A percentile compares a stretch with the other conserved stretches of the same genome.
Conservation (phyloP, 2,113 vertebrate genomes). For the Chionodraco myersi region DNA sequence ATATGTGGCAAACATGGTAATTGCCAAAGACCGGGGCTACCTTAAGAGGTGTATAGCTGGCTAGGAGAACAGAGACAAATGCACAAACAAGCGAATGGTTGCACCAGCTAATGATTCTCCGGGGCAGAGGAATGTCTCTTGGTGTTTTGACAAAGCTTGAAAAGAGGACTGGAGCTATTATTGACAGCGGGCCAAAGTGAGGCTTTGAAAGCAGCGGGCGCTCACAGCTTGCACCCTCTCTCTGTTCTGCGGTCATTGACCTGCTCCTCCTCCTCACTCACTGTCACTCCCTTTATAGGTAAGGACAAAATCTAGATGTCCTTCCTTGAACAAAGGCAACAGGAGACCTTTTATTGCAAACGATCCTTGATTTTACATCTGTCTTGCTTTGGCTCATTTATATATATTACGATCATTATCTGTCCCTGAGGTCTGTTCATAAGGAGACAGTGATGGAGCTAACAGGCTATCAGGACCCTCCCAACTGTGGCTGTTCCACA, state of each 20-base stretch:
- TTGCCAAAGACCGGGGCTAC: conserved; percentile 65
- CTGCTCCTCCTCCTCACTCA: conserved; percentile 33
- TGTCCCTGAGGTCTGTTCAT: conserved; percentile 65
- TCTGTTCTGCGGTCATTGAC: conserved; percentile 49
- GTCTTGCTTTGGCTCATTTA: conserved; percentile 73
- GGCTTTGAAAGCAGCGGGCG: conserved; percentile 64
- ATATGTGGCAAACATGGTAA: conserved; percentile 79
- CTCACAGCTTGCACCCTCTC: conserved; percentile 37
- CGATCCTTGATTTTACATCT: conserved; percentile 70
- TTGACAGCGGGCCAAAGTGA: conserved; percentile 73
- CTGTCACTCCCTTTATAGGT: conserved; percentile 34
- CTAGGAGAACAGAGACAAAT: conserved; percentile 66
- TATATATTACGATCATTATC: conserved; percentile 73
- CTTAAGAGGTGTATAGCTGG: conserved; percentile 58
- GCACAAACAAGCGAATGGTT: conserved; percentile 79
- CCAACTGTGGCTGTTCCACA: conserved; percentile 47
- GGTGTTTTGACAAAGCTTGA: conserved; percentile 81
- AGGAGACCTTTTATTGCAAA: conserved; percentile 70
- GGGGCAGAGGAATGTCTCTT: conserved; percentile 79
- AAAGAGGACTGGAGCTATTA: conserved; percentile 67
- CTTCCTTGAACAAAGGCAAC: conserved; percentile 71
- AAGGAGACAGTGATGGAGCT: conserved; percentile 73
- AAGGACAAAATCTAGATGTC: conserved; percentile 55
- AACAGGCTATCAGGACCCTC: conserved; percentile 56
- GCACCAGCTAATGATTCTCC: conserved; percentile 76